A percentile compares a stretch with the other conserved stretches of the same genome.
Evolutionary conservation across 53 echinoderm and acorn worm species (phyloP).

Genomic region (Mesocentrotus franciscanus): DNA sequence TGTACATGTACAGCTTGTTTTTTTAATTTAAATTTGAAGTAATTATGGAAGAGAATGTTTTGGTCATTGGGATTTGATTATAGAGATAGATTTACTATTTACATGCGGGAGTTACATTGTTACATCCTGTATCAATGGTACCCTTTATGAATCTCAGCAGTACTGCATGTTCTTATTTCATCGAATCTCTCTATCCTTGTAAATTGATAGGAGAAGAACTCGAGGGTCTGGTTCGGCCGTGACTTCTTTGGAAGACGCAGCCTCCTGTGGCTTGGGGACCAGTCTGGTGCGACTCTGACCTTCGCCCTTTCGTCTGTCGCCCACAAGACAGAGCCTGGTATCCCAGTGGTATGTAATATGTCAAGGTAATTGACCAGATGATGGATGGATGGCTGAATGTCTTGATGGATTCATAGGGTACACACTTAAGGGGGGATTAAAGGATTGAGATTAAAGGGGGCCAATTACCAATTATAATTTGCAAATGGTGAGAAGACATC

Average conservation of each 20-base stretch:
- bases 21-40: too few relatives aligned
- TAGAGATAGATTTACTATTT: background rate
- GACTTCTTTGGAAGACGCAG: conserved; percentile 92
- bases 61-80: too few relatives aligned
- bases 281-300: conserved; percentile 14
- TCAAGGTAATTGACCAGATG: conserved; percentile 34
- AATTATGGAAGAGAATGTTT: too few relatives aligned
- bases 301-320: conserved; percentile 86
- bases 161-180: background rate
- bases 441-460: background rate
- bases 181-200: background rate
- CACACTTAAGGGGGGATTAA: background rate
- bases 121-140: background rate
- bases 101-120: background rate
- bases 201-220: conserved; percentile 4
- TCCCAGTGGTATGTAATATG: conserved; percentile 55
- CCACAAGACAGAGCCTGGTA: conserved; percentile 34
- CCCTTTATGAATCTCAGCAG: background rate
- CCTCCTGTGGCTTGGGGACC: conserved; percentile 71
- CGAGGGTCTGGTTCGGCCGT: conserved; percentile 85
- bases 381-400: conserved; percentile 25
- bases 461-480: background rate
- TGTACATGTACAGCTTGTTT: too few relatives aligned
- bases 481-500: background rate
- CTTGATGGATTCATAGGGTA: background rate